Evolutionary conservation across 2,888 invertebrate species (phyloP), one percentile per base, ranked within the genome.

Genomic region (Callosobruchus maculatus): DNA sequence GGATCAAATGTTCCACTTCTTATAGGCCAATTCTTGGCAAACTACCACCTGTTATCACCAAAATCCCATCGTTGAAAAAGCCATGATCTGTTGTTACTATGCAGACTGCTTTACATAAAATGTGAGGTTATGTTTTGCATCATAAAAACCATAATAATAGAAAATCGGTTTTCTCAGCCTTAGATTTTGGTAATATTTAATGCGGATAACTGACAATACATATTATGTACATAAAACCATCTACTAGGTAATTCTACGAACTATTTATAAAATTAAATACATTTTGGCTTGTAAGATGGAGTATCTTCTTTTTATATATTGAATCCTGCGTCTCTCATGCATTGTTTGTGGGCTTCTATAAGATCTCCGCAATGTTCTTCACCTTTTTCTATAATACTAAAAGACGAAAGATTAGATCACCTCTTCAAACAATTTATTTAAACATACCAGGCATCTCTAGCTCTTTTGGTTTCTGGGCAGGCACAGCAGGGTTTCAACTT

Each of bases 401-500:
- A 92, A 71, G 18, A 22, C 13, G 67, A 71, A 67, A 22, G 0
- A 30, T 18, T 21, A 73, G 31, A n/a, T 21, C 26, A 74, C 71
- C 31, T 22, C 21, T 67, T 71, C 30, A 26, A 22, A 67, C 13
- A 72, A 30, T 68, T 22, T 22, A n/a, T 72, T 26, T 66, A 70
- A 67, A 76, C 88, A 90, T 90, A 97, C 97, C 98, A 98, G 78
- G 93, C 92, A 89, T 98, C 98, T 83, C 98, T 89, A 49, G 88
- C 93, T 87, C 91, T 92, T 87, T 97, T 98, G 0, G 98, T 98
- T 88, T 98, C 98, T 0, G 98, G 98, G 87, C 98, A 98, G 2
- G 98, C 98, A 89, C 98, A 98, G 84, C 98, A 98, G 2, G 98
- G 94, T 85, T 97, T 98, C 77, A 96, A 88, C 85, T 96, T 96